These are phyloP conservation scores for Trididemnum miniatum DNA, from an alignment of 23 tunicate species.

Conservation along the genomic window DNA sequence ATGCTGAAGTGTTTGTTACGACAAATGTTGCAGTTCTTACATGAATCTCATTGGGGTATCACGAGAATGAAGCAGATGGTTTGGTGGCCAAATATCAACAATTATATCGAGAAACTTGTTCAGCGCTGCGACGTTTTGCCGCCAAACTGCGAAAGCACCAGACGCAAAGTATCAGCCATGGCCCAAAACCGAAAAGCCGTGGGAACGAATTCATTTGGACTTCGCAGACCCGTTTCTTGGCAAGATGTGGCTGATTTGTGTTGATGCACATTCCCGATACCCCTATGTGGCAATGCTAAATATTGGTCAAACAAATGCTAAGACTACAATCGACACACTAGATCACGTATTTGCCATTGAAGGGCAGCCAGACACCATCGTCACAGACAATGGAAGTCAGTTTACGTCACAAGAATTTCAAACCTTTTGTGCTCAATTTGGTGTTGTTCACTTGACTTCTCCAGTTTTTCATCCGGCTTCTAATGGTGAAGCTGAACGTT, in stretches of 20 bases:
- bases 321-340: not conserved
- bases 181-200: slow-evolving; percentile 25
- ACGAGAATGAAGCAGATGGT: slow-evolving; percentile 37
- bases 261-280: slow-evolving; percentile 39
- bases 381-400: slow-evolving; percentile 26
- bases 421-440: not conserved
- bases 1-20: not conserved
- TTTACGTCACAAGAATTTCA: not conserved
- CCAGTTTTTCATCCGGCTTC: slow-evolving; percentile 21
- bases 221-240: slow-evolving; percentile 23
- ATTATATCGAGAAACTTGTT: not conserved
- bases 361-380: slow-evolving; percentile 15
- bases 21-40: slow-evolving; percentile 13
- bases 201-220: slow-evolving; percentile 38
- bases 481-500: slow-evolving; percentile 27
- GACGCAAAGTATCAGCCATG: slow-evolving; percentile 12
- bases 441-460: not conserved
- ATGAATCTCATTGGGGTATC: slow-evolving; percentile 36
- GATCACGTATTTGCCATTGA: not conserved
- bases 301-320: slow-evolving; percentile 4
- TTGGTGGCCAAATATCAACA: slow-evolving; percentile 13
- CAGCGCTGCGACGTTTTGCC: not conserved
- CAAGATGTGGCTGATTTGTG: slow-evolving; percentile 35
- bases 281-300: slow-evolving; percentile 32
- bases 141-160: slow-evolving; percentile 16